These are phyloP conservation scores for Pycnomerus fuliginosus DNA, from an alignment of 2,888 invertebrate species.

Conservation along the genomic window DNA sequence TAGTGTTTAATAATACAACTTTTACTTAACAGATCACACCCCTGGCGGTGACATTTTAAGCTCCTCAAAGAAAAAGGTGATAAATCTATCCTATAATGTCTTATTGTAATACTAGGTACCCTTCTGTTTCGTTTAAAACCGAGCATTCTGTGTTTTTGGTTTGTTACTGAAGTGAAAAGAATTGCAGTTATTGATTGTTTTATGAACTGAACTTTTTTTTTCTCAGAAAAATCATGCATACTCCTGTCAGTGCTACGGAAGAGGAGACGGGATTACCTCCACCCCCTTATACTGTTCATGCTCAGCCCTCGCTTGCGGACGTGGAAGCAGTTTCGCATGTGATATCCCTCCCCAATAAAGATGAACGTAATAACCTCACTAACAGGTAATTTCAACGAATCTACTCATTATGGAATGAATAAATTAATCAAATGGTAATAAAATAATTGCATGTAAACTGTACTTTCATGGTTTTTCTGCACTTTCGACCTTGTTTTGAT, in stretches of 20 bases:
- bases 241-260: slow-evolving; percentile 52
- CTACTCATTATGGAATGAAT: background rate
- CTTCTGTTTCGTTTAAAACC: too few relatives aligned
- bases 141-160: too few relatives aligned
- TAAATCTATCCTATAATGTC: too few relatives aligned
- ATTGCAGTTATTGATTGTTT: too few relatives aligned
- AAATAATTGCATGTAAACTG: background rate
- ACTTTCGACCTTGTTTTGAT: background rate
- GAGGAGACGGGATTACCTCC: slow-evolving; percentile 44
- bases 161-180: too few relatives aligned
- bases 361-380: slow-evolving; percentile 49
- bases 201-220: slow-evolving; percentile 8
- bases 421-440: background rate
- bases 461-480: background rate
- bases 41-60: too few relatives aligned
- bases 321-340: slow-evolving; percentile 33
- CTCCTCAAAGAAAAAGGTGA: too few relatives aligned
- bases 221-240: slow-evolving; percentile 47
- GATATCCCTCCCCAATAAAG: slow-evolving; percentile 44
- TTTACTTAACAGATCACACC: too few relatives aligned
- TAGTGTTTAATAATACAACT: too few relatives aligned
- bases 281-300: slow-evolving; percentile 38
- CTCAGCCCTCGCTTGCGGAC: slow-evolving; percentile 25
- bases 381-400: slow-evolving; percentile 40
- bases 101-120: too few relatives aligned